These are phyloP conservation scores for Micromesistius poutassou DNA, from an alignment of 2,797 vertebrate genomes.

Conservation along the genomic window DNA sequence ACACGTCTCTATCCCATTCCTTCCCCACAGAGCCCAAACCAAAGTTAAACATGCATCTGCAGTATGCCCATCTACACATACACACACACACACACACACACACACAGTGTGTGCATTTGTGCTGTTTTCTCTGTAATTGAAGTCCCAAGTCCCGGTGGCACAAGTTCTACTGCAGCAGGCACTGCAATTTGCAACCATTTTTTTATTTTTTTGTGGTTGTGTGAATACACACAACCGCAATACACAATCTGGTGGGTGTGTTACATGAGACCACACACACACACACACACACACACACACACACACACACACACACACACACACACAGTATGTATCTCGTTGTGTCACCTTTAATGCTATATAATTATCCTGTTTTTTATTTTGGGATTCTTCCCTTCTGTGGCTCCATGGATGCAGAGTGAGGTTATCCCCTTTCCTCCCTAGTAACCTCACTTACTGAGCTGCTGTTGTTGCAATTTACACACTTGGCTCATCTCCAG, in stretches of 20 bases:
- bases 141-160: conserved; percentile 7
- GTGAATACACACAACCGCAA: not conserved
- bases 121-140: not conserved
- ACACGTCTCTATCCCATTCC: not conserved
- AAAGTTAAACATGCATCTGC: not conserved
- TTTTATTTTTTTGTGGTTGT: not conserved
- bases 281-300: too few relatives aligned
- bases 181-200: conserved; percentile 30
- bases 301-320: too few relatives aligned
- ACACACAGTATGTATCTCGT: not conserved
- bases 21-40: not conserved
- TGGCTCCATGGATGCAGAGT: conserved; percentile 14
- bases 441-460: conserved; percentile 56
- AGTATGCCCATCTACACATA: not conserved
- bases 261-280: not conserved
- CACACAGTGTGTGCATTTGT: not conserved
- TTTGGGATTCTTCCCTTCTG: too few relatives aligned
- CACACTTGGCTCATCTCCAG: conserved; percentile 52
- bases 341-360: not conserved
- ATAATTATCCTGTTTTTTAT: conserved; percentile 2
- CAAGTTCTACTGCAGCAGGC: conserved; percentile 31
- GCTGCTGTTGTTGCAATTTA: conserved; percentile 62
- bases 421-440: conserved; percentile 48
- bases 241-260: not conserved
- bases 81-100: too few relatives aligned